Percentiles rank a stretch among this genome's conserved stretches.
These are phyloP conservation scores for Notodonta ziczac DNA, from an alignment of 2,888 invertebrate genomes.

Conservation along the genomic window DNA sequence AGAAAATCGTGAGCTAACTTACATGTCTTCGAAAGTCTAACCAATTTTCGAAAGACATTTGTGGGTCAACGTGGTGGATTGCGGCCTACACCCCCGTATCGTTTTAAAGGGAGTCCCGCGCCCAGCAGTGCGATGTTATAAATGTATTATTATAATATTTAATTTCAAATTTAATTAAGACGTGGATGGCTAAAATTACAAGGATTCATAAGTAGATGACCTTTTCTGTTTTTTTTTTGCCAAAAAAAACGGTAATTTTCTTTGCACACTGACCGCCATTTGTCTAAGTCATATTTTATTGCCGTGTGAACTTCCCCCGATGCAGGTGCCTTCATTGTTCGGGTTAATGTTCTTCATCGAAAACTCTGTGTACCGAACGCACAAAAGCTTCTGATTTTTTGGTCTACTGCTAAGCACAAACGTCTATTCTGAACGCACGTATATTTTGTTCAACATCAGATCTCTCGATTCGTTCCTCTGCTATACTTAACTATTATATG, in stretches of 20 bases:
- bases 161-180: too few relatives aligned
- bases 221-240: background rate
- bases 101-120: too few relatives aligned
- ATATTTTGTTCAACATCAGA: slow-evolving; percentile 10
- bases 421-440: slow-evolving; percentile 34
- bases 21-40: too few relatives aligned
- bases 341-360: slow-evolving; percentile 44
- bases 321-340: slow-evolving; percentile 56
- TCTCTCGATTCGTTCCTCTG: slow-evolving; percentile 15
- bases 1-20: too few relatives aligned
- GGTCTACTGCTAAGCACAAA: slow-evolving; percentile 23
- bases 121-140: too few relatives aligned
- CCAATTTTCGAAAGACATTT: too few relatives aligned
- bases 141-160: too few relatives aligned
- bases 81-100: too few relatives aligned
- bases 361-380: slow-evolving; percentile 17
- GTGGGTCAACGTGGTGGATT: too few relatives aligned
- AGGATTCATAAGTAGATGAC: too few relatives aligned
- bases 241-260: background rate
- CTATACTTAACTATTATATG: slow-evolving; percentile 11
- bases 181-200: too few relatives aligned
- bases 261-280: slow-evolving; percentile 23
- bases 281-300: slow-evolving; percentile 57
- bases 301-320: slow-evolving; percentile 60
- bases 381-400: slow-evolving; percentile 24